A percentile compares a stretch with the other conserved stretches of the same genome.
phyloP scores from a whole-genome alignment of 1,140 invertebrate genomes.

The Colletes gigas region DNA sequence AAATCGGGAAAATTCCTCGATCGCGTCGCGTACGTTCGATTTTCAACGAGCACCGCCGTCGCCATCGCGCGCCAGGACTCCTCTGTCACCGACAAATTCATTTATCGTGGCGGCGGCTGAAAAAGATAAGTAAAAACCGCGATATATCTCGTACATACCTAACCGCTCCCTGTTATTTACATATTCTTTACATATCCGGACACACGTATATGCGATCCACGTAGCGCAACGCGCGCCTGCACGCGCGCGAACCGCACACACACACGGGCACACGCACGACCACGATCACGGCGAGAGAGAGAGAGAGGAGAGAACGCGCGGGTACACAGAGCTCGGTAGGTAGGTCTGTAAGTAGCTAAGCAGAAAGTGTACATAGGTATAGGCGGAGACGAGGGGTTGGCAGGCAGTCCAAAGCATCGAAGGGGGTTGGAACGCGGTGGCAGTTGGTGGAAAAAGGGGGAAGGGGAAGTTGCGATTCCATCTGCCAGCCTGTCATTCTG shows the following conservation, averaged over 20 bases:
- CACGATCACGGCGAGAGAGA: background rate
- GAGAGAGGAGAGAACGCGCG: too few relatives aligned
- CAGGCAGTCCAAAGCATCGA: slow-evolving; percentile 71
- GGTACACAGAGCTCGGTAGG: background rate
- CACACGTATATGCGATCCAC: slow-evolving; percentile 3
- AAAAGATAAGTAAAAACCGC: slow-evolving; percentile 28
- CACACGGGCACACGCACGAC: background rate
- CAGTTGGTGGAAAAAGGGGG: slow-evolving; percentile 65
- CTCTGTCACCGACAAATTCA: slow-evolving; percentile 37
- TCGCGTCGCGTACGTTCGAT: background rate
- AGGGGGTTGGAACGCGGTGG: slow-evolving; percentile 70
- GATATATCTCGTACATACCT: slow-evolving; percentile 38
- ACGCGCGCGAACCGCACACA: background rate
- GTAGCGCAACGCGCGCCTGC: background rate
- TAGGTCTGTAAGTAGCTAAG: slow-evolving; percentile 43
- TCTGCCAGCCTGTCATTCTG: slow-evolving; percentile 80
- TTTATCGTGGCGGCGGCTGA: slow-evolving; percentile 15
- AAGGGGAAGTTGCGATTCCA: slow-evolving; percentile 79
- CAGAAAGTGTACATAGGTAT: slow-evolving; percentile 71
- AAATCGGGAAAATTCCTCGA: background rate
- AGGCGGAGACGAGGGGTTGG: slow-evolving; percentile 76
- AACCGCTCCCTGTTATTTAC: slow-evolving; percentile 51
- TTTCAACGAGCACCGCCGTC: background rate
- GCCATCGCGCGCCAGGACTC: background rate
- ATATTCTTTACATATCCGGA: slow-evolving; percentile 49